Base-by-base conservation (phyloP, 2,113 vertebrate genomes). In the Dendropsophus ebraccatus region DNA sequence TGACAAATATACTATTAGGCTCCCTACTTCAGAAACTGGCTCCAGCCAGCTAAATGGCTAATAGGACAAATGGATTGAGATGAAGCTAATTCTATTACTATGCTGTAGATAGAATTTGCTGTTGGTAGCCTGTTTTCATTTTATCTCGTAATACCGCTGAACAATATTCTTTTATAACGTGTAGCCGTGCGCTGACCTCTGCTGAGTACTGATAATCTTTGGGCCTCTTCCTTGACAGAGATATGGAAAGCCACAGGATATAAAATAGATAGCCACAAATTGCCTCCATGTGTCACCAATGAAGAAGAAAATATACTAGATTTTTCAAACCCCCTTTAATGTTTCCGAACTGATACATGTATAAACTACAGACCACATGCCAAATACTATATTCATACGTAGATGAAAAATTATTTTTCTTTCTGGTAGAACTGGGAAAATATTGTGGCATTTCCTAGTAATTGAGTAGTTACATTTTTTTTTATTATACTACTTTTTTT, bases 181-280 rank as follows among this genome's bases (percentile, higher is more conserved):
- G 62, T 86, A 86, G 76, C 84, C 84, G 76, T 41, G 37, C 17
- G 32, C 49, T 86, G 84, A 86, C 84, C 84, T 80, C 76, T 86
- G 47, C 65, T 54, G 75, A 86, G 75, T 86, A 21, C 76, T 86
- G 84, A 86, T 86, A 86, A 86, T 86, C 76, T 80, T 86, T 80
- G 76, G 75, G 84, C 84, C 76, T 86, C 84, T 86, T 85, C 62
- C 84, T 70, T 86, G 84, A 86, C 84, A 86, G 65, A 86, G 84
- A 86, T 86, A 86, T 72, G 62, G 84, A 86, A 86, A 86, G 84
- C 84, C 84, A 86, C 49, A 54, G 76, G 84, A 80, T 86, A 86
- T 79, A 86, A 86, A 50, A 77, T 79, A 80, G 76, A 86, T 86
- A 86, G 80, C 84, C 84, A 78, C 84, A 86, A 86, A 86, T 86